Conservation (phyloP, 2,888 invertebrate genomes). For the Branchipolynoe longqiensis region DNA sequence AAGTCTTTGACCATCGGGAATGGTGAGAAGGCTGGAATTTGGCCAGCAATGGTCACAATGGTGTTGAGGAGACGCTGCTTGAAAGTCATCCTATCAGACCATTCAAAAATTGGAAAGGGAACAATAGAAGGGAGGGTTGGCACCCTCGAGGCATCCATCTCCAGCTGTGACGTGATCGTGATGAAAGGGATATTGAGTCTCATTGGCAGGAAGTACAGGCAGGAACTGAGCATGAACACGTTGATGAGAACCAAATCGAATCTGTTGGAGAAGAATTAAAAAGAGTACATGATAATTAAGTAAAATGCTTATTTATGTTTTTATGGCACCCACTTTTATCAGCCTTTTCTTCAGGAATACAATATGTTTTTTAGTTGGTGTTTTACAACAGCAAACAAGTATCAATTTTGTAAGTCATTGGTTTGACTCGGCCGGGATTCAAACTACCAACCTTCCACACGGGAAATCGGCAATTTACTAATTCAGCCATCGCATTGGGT, state of each 20-base stretch:
- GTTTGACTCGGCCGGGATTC: too few relatives aligned
- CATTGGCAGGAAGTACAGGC: constrained; percentile 24
- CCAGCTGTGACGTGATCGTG: not conserved
- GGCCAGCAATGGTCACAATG: not conserved
- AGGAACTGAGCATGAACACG: not conserved
- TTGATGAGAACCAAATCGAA: constrained; percentile 54
- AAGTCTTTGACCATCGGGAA: not conserved
- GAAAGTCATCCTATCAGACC: constrained; percentile 35
- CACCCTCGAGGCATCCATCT: not conserved
- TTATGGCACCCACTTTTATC: too few relatives aligned
- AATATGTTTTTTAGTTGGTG: too few relatives aligned
- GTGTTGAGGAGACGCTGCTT: not conserved
- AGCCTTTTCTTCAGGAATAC: too few relatives aligned
- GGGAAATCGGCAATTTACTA: too few relatives aligned
- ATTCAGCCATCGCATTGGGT: too few relatives aligned
- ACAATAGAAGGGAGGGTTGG: constrained; percentile 38
- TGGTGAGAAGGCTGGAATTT: not conserved
- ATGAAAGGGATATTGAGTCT: constrained; percentile 45
- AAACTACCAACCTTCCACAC: too few relatives aligned
- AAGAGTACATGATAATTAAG: too few relatives aligned
- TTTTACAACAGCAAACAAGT: too few relatives aligned
- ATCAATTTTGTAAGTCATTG: too few relatives aligned
- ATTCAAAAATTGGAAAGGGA: not conserved
- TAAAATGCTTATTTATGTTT: too few relatives aligned
- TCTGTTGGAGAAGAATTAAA: too few relatives aligned